Conservation (phyloP, 2,797 vertebrate genomes). For the Pipistrellus pygmaeus region DNA sequence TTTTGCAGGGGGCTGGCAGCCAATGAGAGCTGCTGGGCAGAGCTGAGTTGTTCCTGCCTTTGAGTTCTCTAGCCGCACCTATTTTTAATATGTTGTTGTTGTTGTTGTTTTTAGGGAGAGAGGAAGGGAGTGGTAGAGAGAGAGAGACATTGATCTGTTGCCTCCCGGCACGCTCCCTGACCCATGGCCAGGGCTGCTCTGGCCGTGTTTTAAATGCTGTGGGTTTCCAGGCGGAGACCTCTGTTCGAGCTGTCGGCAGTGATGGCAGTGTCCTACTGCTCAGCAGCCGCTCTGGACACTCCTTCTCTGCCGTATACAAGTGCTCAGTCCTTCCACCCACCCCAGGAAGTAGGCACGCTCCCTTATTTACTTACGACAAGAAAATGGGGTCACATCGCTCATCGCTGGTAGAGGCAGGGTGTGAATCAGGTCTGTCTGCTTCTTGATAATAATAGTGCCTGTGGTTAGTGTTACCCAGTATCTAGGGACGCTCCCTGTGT, state of each 20-base stretch:
- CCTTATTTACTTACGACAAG: neutral
- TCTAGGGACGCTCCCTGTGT: neutral
- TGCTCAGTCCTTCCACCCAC: accelerated
- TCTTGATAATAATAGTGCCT: neutral
- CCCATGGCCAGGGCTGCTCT: too few relatives aligned
- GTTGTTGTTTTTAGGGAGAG: too few relatives aligned
- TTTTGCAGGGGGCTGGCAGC: neutral
- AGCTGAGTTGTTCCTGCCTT: neutral
- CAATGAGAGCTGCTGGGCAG: neutral
- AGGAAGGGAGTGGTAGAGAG: too few relatives aligned
- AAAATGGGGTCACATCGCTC: neutral
- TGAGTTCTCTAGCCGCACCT: neutral
- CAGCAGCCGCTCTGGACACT: neutral
- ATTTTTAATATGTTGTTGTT: too few relatives aligned
- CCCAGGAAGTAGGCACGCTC: neutral
- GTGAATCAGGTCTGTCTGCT: neutral
- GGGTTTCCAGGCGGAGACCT: neutral
- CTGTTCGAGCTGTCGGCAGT: accelerated
- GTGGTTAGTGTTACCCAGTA: neutral
- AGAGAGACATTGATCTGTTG: too few relatives aligned
- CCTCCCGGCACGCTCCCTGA: too few relatives aligned
- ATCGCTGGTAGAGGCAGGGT: neutral
- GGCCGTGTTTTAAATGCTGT: too few relatives aligned
- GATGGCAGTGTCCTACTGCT: neutral
- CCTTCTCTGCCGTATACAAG: accelerated